A percentile compares a stretch with the other conserved stretches of the same genome.
Conservation (phyloP, 2,888 invertebrate species). For the Troides aeacus region DNA sequence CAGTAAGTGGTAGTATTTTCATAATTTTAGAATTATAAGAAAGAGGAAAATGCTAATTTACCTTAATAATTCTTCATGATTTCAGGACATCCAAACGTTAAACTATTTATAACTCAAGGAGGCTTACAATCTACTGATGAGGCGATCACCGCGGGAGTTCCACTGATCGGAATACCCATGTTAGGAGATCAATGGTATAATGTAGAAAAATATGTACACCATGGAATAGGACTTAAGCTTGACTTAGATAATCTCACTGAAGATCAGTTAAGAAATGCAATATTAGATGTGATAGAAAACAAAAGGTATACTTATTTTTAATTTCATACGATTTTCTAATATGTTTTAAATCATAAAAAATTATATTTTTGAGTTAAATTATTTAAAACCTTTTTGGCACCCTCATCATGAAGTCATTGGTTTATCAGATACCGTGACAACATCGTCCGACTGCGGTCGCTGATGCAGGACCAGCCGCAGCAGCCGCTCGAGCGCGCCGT, state of each 20-base stretch:
- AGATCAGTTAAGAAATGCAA: slow-evolving; percentile 35
- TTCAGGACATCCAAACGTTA: slow-evolving; percentile 58
- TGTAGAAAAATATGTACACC: slow-evolving; percentile 37
- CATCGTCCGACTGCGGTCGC: slow-evolving; percentile 30
- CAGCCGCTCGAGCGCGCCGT: slow-evolving; percentile 52
- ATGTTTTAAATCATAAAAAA: too few species aligned
- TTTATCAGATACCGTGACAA: slow-evolving; percentile 36
- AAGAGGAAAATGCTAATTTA: too few species aligned
- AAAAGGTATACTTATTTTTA: slow-evolving; percentile 27
- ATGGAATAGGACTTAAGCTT: slow-evolving; percentile 43
- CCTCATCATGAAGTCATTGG: too few species aligned
- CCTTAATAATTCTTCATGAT: background rate
- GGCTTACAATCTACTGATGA: slow-evolving; percentile 61
- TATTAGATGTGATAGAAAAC: slow-evolving; percentile 32
- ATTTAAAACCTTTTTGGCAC: too few species aligned
- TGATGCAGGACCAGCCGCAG: slow-evolving; percentile 37
- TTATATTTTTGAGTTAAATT: too few species aligned
- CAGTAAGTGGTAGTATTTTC: slow-evolving; percentile 39
- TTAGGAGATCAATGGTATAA: slow-evolving; percentile 55
- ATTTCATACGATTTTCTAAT: background rate
- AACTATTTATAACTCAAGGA: slow-evolving; percentile 61
- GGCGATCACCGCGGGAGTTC: slow-evolving; percentile 51
- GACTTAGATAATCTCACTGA: slow-evolving; percentile 40
- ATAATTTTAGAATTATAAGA: too few species aligned
- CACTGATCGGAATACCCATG: slow-evolving; percentile 53